A percentile compares a stretch with the other conserved stretches of the same genome.
phyloP scores from a whole-genome alignment of 2,797 vertebrate species.

The Clarias laeviceps region DNA sequence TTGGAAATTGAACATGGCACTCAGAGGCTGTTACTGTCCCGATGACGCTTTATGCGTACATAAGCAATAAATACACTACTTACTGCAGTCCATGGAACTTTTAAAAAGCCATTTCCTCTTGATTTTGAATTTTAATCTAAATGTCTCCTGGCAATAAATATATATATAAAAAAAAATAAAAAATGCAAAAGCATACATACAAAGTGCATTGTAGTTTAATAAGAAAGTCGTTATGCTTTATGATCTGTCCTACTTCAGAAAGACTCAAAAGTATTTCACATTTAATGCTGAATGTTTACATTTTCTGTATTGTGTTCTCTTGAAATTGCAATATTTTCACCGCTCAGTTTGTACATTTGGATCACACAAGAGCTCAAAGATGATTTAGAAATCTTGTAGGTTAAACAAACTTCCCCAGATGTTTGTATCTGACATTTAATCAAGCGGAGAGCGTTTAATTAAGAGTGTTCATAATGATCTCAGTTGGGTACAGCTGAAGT shows the following conservation, averaged over 20 bases:
- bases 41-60: slow-evolving; percentile 79
- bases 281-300: not conserved
- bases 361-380: not conserved
- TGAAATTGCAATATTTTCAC: not conserved
- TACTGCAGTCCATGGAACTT: slow-evolving; percentile 71
- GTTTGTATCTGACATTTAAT: not conserved
- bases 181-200: slow-evolving; percentile 28
- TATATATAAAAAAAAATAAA: slow-evolving; percentile 11
- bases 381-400: not conserved
- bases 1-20: slow-evolving; percentile 79
- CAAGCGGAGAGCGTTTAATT: not conserved
- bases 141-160: slow-evolving; percentile 54
- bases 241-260: not conserved
- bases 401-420: not conserved
- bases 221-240: not conserved
- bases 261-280: not conserved
- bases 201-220: not conserved
- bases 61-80: slow-evolving; percentile 75
- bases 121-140: slow-evolving; percentile 56
- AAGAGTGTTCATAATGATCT: not conserved
- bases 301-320: not conserved
- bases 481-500: not conserved
- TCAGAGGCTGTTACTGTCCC: slow-evolving; percentile 78
- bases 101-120: slow-evolving; percentile 62
- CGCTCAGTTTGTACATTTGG: not conserved